Percentiles rank a stretch among this genome's conserved stretches.
These are phyloP conservation scores for Pachyuromys duprasi DNA, from an alignment of 2,797 vertebrate genomes.

Conservation along the genomic window DNA sequence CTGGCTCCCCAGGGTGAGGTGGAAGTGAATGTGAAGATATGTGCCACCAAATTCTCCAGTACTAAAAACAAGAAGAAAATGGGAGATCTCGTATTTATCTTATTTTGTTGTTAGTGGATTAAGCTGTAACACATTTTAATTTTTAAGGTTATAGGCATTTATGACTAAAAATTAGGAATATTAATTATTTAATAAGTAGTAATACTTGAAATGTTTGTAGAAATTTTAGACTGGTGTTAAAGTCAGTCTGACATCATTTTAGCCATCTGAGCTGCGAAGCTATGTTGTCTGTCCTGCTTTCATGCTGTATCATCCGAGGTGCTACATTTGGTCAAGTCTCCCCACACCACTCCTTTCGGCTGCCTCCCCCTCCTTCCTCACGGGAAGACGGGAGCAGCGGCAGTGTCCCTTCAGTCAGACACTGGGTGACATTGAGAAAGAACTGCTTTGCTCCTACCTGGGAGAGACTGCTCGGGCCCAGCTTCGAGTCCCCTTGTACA, in stretches of 20 bases:
- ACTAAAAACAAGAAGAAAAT: not conserved
- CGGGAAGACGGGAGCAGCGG: not conserved
- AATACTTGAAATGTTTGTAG: not conserved
- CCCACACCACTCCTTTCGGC: no score
- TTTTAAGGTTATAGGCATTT: not conserved
- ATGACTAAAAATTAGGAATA: slow-evolving; percentile 40
- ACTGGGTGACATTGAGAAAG: not conserved
- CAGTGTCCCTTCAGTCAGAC: not conserved
- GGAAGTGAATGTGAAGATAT: not conserved
- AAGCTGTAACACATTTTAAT: slow-evolving; percentile 23
- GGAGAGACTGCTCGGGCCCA: not conserved
- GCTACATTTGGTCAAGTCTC: not conserved
- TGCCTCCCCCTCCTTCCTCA: not conserved
- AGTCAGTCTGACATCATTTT: not conserved
- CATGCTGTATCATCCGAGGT: not conserved
- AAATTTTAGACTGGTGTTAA: not conserved
- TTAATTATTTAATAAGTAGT: slow-evolving; percentile 39
- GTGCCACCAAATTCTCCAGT: not conserved
- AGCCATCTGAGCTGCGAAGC: not conserved
- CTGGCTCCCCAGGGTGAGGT: rapidly evolving
- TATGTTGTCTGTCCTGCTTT: not conserved
- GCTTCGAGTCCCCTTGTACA: not conserved
- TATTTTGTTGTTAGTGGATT: slow-evolving; percentile 37
- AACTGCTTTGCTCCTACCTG: not conserved
- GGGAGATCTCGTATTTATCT: not conserved